These are phyloP conservation scores for Cepaea nemoralis DNA, from an alignment of 1,140 invertebrate species.

Conservation along the genomic window DNA sequence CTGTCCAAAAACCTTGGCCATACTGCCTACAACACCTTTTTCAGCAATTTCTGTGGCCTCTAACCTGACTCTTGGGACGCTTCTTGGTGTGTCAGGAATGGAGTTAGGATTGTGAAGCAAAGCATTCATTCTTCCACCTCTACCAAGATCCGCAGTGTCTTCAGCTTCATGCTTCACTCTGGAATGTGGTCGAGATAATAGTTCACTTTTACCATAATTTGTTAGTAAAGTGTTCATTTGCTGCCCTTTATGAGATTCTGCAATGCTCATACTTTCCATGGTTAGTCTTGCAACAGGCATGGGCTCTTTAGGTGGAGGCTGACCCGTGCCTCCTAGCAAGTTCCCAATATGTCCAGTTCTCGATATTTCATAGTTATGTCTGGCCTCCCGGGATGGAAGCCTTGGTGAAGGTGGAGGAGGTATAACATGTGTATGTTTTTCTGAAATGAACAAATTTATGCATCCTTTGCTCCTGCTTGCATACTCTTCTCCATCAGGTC, in stretches of 20 bases:
- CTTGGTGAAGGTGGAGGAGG: slow-evolving; percentile 56
- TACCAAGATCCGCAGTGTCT: slow-evolving; percentile 55
- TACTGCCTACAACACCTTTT: slow-evolving; percentile 54
- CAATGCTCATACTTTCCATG: slow-evolving; percentile 58
- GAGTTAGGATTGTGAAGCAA: slow-evolving; percentile 51
- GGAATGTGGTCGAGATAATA: slow-evolving; percentile 54
- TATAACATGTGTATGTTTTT: slow-evolving; percentile 36
- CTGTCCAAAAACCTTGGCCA: slow-evolving; percentile 56
- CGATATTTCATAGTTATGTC: slow-evolving; percentile 57
- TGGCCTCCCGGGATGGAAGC: slow-evolving; percentile 53
- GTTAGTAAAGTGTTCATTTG: slow-evolving; percentile 54
- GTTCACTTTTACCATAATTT: slow-evolving; percentile 54
- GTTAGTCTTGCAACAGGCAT: slow-evolving; percentile 55
- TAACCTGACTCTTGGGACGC: slow-evolving; percentile 53
- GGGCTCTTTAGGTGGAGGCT: slow-evolving; percentile 49
- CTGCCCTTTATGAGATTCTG: slow-evolving; percentile 58
- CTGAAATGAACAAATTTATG: slow-evolving; percentile 53
- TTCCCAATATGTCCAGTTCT: slow-evolving; percentile 56
- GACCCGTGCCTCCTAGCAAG: slow-evolving; percentile 56
- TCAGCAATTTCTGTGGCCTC: slow-evolving; percentile 58
- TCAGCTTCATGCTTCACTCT: slow-evolving; percentile 64
- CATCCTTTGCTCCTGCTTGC: slow-evolving; percentile 54
- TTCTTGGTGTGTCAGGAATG: slow-evolving; percentile 42
- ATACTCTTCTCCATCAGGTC: slow-evolving; percentile 56
- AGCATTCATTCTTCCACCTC: slow-evolving; percentile 56